Conservation (phyloP, 2,113 vertebrate genomes). For the Platycercus adscitus region DNA sequence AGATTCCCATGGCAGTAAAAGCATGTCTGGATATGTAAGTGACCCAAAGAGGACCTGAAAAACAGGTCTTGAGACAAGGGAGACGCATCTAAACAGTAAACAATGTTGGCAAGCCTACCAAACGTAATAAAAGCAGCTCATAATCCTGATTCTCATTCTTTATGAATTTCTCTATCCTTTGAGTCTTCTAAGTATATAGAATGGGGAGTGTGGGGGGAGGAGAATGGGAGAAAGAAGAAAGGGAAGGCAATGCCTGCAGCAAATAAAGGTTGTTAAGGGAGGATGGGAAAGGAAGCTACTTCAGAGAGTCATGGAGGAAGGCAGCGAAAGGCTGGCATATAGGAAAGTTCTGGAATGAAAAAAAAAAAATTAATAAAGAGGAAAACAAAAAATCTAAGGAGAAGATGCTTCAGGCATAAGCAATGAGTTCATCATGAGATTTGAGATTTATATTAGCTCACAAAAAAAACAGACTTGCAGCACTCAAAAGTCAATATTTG, state of each 20-base stretch:
- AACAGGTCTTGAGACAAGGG: constrained; percentile 34
- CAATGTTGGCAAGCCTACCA: constrained; percentile 8
- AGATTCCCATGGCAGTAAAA: neutral
- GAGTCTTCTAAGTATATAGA: neutral
- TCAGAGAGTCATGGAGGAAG: accelerated
- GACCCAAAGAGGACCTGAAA: constrained; percentile 45
- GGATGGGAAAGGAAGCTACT: neutral
- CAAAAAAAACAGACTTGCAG: neutral
- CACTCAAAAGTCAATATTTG: neutral
- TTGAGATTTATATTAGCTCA: neutral
- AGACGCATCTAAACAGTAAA: constrained; percentile 50
- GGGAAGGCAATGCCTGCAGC: neutral
- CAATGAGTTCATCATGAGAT: neutral
- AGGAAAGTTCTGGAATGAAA: neutral
- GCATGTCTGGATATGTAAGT: constrained; percentile 19
- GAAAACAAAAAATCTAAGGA: neutral
- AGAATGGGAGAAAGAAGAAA: neutral
- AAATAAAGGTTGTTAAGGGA: neutral
- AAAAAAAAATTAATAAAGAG: neutral
- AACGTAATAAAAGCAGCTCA: neutral
- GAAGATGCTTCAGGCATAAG: neutral
- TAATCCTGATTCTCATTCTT: neutral
- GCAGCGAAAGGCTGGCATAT: neutral
- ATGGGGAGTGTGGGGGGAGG: neutral
- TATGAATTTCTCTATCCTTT: neutral